Conservation (phyloP, 2,113 vertebrate genomes). For the Falcunculus frontatus region DNA sequence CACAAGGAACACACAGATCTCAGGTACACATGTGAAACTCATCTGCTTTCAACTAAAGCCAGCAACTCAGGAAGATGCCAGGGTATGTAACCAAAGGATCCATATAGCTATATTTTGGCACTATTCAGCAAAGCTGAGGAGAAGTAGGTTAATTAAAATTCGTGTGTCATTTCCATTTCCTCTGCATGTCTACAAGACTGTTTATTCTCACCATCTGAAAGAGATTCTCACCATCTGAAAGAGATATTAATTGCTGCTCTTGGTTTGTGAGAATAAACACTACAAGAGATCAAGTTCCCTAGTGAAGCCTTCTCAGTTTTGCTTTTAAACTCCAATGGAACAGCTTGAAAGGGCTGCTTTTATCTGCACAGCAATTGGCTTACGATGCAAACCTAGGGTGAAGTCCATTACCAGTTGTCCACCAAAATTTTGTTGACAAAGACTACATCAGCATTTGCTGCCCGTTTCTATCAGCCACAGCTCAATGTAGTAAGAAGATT, state of each 20-base stretch:
- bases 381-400: neutral
- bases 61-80: neutral
- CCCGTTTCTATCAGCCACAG: neutral
- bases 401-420: neutral
- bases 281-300: slow-evolving; percentile 52
- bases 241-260: slow-evolving; percentile 58
- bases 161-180: slow-evolving; percentile 39
- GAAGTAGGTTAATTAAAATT: slow-evolving; percentile 51
- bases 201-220: slow-evolving; percentile 64
- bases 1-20: neutral
- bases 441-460: neutral
- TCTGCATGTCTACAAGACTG: slow-evolving; percentile 55
- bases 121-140: neutral
- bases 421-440: neutral
- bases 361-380: neutral
- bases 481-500: neutral
- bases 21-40: neutral
- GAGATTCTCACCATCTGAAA: slow-evolving; percentile 64
- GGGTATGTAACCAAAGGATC: neutral
- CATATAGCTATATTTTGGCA: neutral
- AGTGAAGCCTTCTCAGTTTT: slow-evolving; percentile 48
- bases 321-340: slow-evolving; percentile 6
- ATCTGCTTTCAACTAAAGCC: neutral
- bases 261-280: slow-evolving; percentile 62
- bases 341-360: slow-evolving; percentile 29